phyloP scores from a whole-genome alignment of 2,797 vertebrate genomes.

The Melanotaenia trifasciata region DNA sequence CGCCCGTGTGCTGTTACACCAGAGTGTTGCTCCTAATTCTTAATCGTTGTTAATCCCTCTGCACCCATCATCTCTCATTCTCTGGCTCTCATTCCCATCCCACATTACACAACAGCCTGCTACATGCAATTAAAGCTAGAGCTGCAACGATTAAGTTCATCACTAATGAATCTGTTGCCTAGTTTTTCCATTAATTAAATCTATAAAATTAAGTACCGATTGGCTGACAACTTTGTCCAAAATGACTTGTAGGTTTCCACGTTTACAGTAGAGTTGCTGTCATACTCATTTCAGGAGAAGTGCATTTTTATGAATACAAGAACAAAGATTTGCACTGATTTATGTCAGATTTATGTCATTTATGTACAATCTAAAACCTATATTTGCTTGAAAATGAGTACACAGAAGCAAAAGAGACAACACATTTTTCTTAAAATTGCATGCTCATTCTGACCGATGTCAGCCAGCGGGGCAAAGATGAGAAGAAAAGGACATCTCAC shows the following conservation, averaged over 20 bases:
- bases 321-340: too few relatives aligned
- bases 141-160: slow-evolving; percentile 10
- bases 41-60: slow-evolving; percentile 80
- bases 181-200: slow-evolving; percentile 14
- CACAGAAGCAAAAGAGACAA: too few relatives aligned
- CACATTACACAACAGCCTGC: slow-evolving; percentile 44
- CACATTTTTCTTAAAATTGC: too few relatives aligned
- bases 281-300: not conserved
- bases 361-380: not conserved
- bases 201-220: slow-evolving; percentile 5
- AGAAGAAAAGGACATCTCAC: not conserved
- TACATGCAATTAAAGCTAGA: slow-evolving; percentile 40
- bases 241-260: not conserved
- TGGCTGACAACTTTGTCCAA: not conserved
- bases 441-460: too few relatives aligned
- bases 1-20: slow-evolving; percentile 48
- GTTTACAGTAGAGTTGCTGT: not conserved
- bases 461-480: not conserved
- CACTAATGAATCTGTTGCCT: slow-evolving; percentile 18
- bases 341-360: too few relatives aligned
- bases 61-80: slow-evolving; percentile 59
- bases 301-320: too few relatives aligned
- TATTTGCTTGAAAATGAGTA: not conserved
- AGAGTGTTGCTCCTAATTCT: slow-evolving; percentile 76
- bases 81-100: slow-evolving; percentile 56